Conservation (phyloP, 2,797 vertebrate species). For the Gymnothorax javanicus region DNA sequence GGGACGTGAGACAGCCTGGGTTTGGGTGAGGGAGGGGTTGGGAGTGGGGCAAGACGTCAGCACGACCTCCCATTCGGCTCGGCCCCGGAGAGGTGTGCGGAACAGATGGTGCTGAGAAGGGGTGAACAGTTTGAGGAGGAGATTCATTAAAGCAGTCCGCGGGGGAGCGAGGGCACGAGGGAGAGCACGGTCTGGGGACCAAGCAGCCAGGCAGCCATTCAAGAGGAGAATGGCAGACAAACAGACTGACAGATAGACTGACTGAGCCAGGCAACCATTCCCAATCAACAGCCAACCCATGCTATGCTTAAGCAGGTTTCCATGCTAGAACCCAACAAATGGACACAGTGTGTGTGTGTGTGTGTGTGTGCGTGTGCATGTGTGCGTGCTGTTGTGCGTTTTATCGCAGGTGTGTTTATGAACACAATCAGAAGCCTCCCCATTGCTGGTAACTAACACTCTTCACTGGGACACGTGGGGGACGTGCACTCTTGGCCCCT, state of each 20-base stretch:
- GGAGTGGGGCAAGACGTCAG: neutral
- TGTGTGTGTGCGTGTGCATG: neutral
- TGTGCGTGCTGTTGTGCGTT: neutral
- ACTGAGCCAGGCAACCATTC: conserved; percentile 47
- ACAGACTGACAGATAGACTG: neutral
- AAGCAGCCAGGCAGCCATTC: conserved; percentile 17
- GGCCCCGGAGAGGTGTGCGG: conserved; percentile 35
- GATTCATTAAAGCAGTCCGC: conserved; percentile 21
- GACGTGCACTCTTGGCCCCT: neutral
- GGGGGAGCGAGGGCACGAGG: conserved; percentile 34
- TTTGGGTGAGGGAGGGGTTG: conserved; percentile 5
- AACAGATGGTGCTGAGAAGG: conserved; percentile 28
- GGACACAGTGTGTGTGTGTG: neutral
- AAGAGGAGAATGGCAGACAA: neutral
- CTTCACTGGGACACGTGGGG: neutral
- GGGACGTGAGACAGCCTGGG: conserved; percentile 36
- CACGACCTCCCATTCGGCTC: conserved; percentile 11
- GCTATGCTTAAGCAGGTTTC: conserved; percentile 52
- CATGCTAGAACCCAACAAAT: conserved; percentile 47
- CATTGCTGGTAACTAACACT: too few relatives aligned
- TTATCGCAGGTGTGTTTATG: neutral
- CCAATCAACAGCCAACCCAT: conserved; percentile 51
- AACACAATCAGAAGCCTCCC: neutral
- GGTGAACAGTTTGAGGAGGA: conserved; percentile 26
- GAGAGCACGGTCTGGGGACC: conserved; percentile 29